Percentiles rank a stretch among this genome's conserved stretches.
Conservation (phyloP, 2,888 invertebrate species). For the Nysson spinosus region DNA sequence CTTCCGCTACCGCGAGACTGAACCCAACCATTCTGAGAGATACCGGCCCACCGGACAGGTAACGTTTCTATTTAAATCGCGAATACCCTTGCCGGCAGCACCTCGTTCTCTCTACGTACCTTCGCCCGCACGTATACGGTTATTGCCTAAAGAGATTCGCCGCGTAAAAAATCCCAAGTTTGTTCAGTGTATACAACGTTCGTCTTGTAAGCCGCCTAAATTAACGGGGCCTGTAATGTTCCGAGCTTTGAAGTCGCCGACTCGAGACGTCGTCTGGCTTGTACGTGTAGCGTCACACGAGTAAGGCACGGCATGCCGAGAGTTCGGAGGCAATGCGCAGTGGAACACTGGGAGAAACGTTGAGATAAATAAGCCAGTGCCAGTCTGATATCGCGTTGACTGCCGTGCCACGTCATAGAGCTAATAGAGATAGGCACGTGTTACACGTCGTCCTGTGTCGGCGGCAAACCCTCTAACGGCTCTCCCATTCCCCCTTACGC, state of each 20-base stretch:
- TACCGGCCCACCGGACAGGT: conserved; percentile 73
- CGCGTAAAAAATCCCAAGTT: conserved; percentile 44
- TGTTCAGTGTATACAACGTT: conserved; percentile 32
- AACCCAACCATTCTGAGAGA: conserved; percentile 73
- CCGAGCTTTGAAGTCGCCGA: conserved; percentile 65
- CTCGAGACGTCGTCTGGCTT: conserved; percentile 51
- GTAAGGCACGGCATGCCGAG: no score
- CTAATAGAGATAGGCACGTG: conserved; percentile 76
- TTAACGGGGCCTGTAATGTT: conserved; percentile 41
- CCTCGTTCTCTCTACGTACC: no score
- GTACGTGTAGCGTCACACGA: conserved; percentile 2
- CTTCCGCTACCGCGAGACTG: conserved; percentile 69
- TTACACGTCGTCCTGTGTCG: conserved; percentile 61
- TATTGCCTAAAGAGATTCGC: no score
- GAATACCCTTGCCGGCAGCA: background rate
- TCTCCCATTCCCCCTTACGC: conserved; percentile 44
- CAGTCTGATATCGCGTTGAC: conserved; percentile 65
- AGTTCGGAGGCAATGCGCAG: no score
- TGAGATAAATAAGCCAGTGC: conserved; percentile 68
- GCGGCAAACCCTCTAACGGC: conserved; percentile 58
- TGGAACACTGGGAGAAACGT: conserved; percentile 16
- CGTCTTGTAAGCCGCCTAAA: conserved; percentile 52
- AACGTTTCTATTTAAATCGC: background rate
- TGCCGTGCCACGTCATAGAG: conserved; percentile 69
- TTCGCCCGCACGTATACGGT: no score